A percentile compares a stretch with the other conserved stretches of the same genome.
Conservation (phyloP, 92 coral and sea anemone genomes). For the Paramuricea clavata region DNA sequence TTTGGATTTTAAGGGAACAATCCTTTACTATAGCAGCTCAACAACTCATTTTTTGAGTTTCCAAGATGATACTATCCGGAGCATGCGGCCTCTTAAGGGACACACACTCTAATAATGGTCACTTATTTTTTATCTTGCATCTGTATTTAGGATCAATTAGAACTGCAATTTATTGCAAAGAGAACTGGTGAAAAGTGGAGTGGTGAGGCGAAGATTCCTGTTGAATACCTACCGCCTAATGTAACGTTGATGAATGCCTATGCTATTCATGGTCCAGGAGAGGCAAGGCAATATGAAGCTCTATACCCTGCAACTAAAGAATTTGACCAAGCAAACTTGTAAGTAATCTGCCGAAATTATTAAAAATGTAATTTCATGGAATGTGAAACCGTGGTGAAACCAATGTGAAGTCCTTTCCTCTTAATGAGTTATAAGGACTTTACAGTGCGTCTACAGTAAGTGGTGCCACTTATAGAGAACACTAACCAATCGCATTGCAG, state of each 20-base stretch:
- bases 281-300: conserved; percentile 83
- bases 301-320: conserved; percentile 82
- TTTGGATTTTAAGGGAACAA: not conserved
- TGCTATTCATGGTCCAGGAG: conserved; percentile 96
- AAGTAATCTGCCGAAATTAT: conserved; percentile 53
- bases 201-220: conserved; percentile 84
- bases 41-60: not conserved
- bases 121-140: conserved; percentile 2
- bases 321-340: conserved; percentile 88
- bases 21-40: not conserved
- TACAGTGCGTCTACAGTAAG: too few relatives aligned
- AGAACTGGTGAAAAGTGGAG: conserved; percentile 73
- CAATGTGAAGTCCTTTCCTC: too few relatives aligned
- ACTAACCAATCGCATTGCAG: too few relatives aligned
- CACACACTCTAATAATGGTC: too few relatives aligned
- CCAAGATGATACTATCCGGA: not conserved
- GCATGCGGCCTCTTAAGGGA: too few relatives aligned
- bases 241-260: conserved; percentile 87
- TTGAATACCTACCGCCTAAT: conserved; percentile 88
- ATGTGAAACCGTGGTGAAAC: too few relatives aligned
- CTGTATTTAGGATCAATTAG: conserved; percentile 76
- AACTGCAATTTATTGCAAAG: conserved; percentile 68
- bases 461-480: too few relatives aligned
- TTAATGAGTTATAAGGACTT: too few relatives aligned
- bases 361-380: too few relatives aligned